Evolutionary conservation across 2,797 vertebrate species (phyloP).

Genomic region (Acropternis orthonyx): DNA sequence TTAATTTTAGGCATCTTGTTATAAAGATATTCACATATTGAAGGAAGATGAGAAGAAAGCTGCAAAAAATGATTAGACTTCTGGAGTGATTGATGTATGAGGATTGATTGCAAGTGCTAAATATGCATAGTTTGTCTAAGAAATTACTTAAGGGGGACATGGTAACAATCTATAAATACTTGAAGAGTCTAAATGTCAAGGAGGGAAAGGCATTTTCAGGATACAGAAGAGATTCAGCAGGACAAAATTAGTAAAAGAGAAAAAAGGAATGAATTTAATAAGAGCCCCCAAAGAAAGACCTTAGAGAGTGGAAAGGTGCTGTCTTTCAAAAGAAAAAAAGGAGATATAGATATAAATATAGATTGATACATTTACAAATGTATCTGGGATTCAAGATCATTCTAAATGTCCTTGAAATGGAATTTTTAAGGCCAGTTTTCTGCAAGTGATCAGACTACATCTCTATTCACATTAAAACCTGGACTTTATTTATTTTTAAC

Average conservation of each 20-base stretch:
- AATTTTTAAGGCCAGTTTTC: background rate
- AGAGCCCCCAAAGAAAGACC: background rate
- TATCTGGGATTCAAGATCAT: background rate
- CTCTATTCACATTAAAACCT: background rate
- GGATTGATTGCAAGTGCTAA: constrained; percentile 64
- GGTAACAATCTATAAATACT: constrained; percentile 65
- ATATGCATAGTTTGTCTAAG: constrained; percentile 63
- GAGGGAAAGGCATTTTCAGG: constrained; percentile 34
- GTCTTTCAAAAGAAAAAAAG: background rate
- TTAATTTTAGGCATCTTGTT: constrained; percentile 47
- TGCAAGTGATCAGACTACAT: background rate
- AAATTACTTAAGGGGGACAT: constrained; percentile 59
- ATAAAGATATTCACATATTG: constrained; percentile 47
- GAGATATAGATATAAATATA: background rate
- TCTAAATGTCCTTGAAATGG: background rate
- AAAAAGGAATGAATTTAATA: background rate
- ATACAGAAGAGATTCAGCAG: background rate
- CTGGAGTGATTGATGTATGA: constrained; percentile 59
- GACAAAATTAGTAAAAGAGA: background rate
- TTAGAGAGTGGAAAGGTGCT: background rate
- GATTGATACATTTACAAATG: background rate
- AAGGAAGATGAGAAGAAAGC: constrained; percentile 48
- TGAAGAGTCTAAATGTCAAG: constrained; percentile 48
- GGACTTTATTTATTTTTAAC: too few species aligned
- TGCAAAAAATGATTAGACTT: constrained; percentile 56